A percentile compares a stretch with the other conserved stretches of the same genome.
phyloP scores from a whole-genome alignment of 2,888 invertebrate genomes.

The Erebia ligea region DNA sequence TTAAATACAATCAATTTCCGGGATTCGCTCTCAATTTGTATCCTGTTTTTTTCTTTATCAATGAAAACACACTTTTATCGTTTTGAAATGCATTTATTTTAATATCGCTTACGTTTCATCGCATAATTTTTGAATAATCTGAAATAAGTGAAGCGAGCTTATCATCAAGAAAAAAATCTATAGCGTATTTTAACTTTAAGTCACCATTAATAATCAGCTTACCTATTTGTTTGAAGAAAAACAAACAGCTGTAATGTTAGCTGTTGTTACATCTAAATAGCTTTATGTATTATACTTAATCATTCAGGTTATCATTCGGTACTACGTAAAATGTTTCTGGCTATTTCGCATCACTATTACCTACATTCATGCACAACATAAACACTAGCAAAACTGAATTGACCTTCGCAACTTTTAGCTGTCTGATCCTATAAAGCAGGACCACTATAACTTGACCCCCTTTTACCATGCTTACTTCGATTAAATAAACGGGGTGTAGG shows the following conservation, averaged over 20 bases:
- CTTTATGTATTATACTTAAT: too few relatives aligned
- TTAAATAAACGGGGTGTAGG: slow-evolving; percentile 29
- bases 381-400: slow-evolving; percentile 52
- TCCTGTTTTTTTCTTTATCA: slow-evolving; percentile 30
- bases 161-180: too few relatives aligned
- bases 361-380: slow-evolving; percentile 26
- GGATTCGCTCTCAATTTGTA: slow-evolving; percentile 29
- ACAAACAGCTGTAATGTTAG: neutral
- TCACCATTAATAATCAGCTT: neutral
- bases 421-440: slow-evolving; percentile 57
- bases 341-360: slow-evolving; percentile 8
- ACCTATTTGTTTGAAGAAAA: neutral
- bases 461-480: slow-evolving; percentile 39
- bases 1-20: slow-evolving; percentile 27
- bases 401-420: slow-evolving; percentile 66
- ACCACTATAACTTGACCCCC: slow-evolving; percentile 56
- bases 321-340: neutral
- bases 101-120: neutral
- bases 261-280: too few relatives aligned
- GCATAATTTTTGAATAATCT: slow-evolving; percentile 1
- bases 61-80: neutral
- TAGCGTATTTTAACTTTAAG: too few relatives aligned
- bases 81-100: neutral
- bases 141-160: neutral
- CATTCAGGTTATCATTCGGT: neutral